Evolutionary conservation across 2,113 vertebrate species (phyloP).

Genomic region (Tetrax tetrax): DNA sequence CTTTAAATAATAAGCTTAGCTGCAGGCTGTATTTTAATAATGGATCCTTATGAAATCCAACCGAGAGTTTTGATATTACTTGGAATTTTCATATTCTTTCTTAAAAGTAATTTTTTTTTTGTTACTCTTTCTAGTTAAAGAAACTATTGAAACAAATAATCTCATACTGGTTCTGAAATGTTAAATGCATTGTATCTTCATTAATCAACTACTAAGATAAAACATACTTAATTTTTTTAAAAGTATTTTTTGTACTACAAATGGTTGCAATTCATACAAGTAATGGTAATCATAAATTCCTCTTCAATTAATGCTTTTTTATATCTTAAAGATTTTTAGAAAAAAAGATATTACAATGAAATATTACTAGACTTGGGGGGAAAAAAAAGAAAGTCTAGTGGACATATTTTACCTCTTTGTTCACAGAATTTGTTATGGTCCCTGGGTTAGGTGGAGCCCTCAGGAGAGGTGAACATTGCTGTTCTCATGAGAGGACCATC

Average conservation of each 20-base stretch:
- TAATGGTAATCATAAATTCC: background rate
- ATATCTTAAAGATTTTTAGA: background rate
- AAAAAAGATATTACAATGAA: background rate
- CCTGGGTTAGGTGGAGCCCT: background rate
- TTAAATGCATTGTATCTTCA: background rate
- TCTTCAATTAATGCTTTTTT: background rate
- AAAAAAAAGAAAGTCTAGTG: background rate
- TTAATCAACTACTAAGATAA: background rate
- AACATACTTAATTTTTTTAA: background rate
- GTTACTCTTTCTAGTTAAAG: background rate
- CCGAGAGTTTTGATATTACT: background rate
- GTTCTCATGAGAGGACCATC: background rate
- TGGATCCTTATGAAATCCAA: background rate
- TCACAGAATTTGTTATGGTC: background rate
- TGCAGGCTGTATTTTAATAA: slow-evolving; percentile 47
- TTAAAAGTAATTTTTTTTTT: background rate
- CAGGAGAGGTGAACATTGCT: background rate
- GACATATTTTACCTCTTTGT: background rate
- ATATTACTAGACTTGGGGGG: background rate
- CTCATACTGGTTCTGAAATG: background rate
- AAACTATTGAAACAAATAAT: background rate
- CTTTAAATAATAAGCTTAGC: slow-evolving; percentile 33
- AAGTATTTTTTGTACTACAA: background rate
- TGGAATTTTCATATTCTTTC: slow-evolving; percentile 13
- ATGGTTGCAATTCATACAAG: background rate